These are phyloP conservation scores for Cygnus olor DNA, from an alignment of 2,797 vertebrate species.

Conservation along the genomic window DNA sequence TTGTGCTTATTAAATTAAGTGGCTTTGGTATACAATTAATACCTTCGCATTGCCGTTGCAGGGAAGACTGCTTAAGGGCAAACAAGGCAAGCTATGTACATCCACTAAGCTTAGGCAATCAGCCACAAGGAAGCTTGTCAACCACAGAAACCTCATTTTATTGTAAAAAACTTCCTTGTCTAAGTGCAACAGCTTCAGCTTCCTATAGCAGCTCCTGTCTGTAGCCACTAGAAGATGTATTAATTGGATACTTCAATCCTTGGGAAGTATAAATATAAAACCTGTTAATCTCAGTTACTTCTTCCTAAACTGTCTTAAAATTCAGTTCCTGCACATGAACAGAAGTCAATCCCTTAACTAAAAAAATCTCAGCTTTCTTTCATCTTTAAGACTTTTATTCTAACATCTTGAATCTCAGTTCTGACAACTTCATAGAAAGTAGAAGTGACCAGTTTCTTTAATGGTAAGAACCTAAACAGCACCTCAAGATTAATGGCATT, in stretches of 20 bases:
- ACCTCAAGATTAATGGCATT: neutral
- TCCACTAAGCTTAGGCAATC: constrained; percentile 49
- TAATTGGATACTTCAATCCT: neutral
- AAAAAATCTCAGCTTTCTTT: neutral
- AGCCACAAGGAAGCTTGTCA: constrained; percentile 53
- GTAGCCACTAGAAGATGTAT: neutral
- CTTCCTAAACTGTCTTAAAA: neutral
- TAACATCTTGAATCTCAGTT: neutral
- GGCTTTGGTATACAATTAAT: constrained; percentile 67
- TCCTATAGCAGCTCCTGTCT: constrained; percentile 12
- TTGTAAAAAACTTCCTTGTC: constrained; percentile 55
- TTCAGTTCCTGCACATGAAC: neutral
- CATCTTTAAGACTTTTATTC: neutral
- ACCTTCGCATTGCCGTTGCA: constrained; percentile 26
- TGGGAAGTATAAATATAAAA: neutral
- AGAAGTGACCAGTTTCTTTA: neutral
- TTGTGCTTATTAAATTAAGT: constrained; percentile 59
- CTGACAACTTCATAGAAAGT: neutral
- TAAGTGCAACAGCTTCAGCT: neutral
- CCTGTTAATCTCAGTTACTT: neutral
- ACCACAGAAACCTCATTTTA: constrained; percentile 68
- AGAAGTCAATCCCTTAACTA: neutral
- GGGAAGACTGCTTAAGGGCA: constrained; percentile 53
- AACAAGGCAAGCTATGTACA: constrained; percentile 36
- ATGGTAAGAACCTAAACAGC: neutral